A percentile compares a stretch with the other conserved stretches of the same genome.
phyloP scores from a whole-genome alignment of 2,888 invertebrate genomes.

The Habrosyne pyritoides region DNA sequence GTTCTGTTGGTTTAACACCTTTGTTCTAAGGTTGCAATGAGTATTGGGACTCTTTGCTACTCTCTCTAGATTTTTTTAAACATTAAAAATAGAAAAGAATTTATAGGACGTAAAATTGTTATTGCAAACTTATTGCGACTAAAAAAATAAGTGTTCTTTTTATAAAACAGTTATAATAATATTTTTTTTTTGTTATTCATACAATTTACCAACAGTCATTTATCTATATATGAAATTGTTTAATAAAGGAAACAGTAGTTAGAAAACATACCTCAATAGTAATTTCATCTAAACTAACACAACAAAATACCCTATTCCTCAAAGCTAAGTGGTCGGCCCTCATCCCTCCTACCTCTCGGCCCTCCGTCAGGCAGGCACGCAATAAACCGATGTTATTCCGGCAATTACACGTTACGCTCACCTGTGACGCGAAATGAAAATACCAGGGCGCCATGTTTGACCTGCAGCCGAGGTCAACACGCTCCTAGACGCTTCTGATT shows the following conservation, averaged over 20 bases:
- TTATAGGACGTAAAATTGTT: no score
- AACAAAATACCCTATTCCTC: not conserved
- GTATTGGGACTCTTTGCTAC: no score
- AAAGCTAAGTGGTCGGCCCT: constrained; percentile 7
- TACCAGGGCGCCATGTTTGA: constrained; percentile 43
- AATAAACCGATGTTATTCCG: constrained; percentile 54
- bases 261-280: not conserved
- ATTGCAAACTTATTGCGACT: no score
- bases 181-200: no score
- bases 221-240: not conserved
- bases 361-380: constrained; percentile 44
- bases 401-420: constrained; percentile 58
- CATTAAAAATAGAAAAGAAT: no score
- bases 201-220: no score
- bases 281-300: not conserved
- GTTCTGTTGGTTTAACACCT: not conserved
- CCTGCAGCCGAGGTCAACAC: constrained; percentile 10
- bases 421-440: constrained; percentile 65
- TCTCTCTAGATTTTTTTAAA: no score
- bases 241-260: not conserved
- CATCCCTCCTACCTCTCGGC: constrained; percentile 2
- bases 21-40: not conserved
- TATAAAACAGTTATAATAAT: no score
- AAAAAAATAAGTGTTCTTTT: no score
- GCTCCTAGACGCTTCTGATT: constrained; percentile 28